Evolutionary conservation across 1,140 invertebrate genomes (phyloP).

Genomic region (Polypedilum pembai): DNA sequence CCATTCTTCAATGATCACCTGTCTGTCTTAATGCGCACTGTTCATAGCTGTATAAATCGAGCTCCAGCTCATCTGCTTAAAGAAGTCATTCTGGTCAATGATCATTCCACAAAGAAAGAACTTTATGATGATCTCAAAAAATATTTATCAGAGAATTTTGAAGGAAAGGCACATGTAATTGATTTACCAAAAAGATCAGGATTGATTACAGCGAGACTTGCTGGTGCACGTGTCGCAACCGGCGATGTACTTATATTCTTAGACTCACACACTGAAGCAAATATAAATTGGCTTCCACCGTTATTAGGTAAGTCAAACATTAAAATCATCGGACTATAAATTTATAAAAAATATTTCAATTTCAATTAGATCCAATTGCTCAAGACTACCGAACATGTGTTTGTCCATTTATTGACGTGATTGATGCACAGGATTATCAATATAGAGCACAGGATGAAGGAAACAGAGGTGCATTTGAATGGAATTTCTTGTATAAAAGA

Average conservation of each 20-base stretch:
- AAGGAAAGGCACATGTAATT: conserved; percentile 67
- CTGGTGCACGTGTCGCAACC: conserved; percentile 57
- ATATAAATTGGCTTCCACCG: conserved; percentile 92
- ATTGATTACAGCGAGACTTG: conserved; percentile 76
- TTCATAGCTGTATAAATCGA: conserved; percentile 90
- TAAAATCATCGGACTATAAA: background rate
- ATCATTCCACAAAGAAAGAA: conserved; percentile 93
- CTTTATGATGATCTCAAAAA: conserved; percentile 67
- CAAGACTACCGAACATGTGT: conserved; percentile 61
- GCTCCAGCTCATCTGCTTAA: conserved; percentile 84
- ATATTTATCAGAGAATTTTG: conserved; percentile 61
- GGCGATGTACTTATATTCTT: conserved; percentile 85
- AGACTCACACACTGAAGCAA: conserved; percentile 91
- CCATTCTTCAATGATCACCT: conserved; percentile 74
- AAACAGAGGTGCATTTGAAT: conserved; percentile 68
- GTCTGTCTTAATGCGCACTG: conserved; percentile 90
- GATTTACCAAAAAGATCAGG: conserved; percentile 68
- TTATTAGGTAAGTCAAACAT: conserved; percentile 49
- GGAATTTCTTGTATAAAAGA: conserved; percentile 74
- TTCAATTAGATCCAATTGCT: conserved; percentile 54
- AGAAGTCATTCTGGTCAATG: conserved; percentile 96
- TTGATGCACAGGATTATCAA: conserved; percentile 67
- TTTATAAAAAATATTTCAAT: background rate
- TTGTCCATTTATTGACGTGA: conserved; percentile 74
- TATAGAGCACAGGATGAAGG: conserved; percentile 73